These are phyloP conservation scores for Discoglossus pictus DNA, from an alignment of 2,797 vertebrate species.

Conservation along the genomic window DNA sequence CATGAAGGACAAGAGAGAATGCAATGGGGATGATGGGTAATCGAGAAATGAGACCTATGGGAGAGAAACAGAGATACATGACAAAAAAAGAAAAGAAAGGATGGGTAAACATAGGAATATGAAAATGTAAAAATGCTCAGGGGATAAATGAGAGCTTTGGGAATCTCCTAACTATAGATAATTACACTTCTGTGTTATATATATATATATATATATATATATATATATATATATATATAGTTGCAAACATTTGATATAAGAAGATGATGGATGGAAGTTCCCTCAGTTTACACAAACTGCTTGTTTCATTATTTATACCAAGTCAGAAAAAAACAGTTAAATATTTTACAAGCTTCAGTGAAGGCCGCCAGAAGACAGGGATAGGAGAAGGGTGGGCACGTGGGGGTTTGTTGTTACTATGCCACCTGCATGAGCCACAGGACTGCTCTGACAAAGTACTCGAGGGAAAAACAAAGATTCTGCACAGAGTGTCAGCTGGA, in stretches of 20 bases:
- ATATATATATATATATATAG: conserved; percentile 6
- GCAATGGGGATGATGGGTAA: too few relatives aligned
- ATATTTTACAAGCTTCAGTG: conserved; percentile 29
- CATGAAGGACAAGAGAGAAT: too few relatives aligned
- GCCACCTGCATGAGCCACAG: conserved; percentile 6
- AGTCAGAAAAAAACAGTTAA: conserved; percentile 27
- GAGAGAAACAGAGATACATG: too few relatives aligned
- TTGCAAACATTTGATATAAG: not conserved
- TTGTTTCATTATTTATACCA: conserved; percentile 43
- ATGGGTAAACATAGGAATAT: too few relatives aligned
- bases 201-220: too few relatives aligned
- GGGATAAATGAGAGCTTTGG: too few relatives aligned
- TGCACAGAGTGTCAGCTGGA: not conserved
- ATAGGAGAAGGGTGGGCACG: not conserved
- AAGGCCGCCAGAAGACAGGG: conserved; percentile 10
- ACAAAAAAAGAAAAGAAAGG: too few relatives aligned
- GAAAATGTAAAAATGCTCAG: too few relatives aligned
- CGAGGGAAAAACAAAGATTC: too few relatives aligned
- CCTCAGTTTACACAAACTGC: conserved; percentile 6
- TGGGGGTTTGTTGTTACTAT: conserved; percentile 4
- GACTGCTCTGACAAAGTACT: not conserved
- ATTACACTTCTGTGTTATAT: too few relatives aligned
- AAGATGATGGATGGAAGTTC: not conserved
- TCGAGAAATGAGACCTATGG: too few relatives aligned
- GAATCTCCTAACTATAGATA: too few relatives aligned